Percentiles rank a stretch among this genome's conserved stretches.
phyloP scores from a whole-genome alignment of 2,888 invertebrate genomes.

The Pristionchus fissidentatus region DNA sequence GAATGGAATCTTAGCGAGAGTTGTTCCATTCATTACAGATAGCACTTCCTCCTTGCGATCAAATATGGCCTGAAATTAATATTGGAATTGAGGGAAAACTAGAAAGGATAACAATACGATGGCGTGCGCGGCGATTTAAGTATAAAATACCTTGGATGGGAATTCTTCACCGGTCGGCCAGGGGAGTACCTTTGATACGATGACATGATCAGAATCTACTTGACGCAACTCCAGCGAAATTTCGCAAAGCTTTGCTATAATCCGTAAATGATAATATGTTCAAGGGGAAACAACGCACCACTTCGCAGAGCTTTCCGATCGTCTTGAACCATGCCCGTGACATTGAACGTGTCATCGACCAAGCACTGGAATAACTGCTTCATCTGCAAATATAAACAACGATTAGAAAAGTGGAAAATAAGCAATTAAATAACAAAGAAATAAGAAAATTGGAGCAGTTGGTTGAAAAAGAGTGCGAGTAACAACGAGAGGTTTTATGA shows the following conservation, averaged over 20 bases:
- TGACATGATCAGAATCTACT: constrained; percentile 1
- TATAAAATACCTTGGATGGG: not conserved
- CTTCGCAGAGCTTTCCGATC: not conserved
- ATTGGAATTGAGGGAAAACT: not conserved
- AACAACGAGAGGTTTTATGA: not conserved
- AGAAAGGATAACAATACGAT: no score
- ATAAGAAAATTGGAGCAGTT: not conserved
- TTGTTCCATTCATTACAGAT: constrained; percentile 5
- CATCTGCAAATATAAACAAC: constrained; percentile 9
- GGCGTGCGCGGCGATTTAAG: no score
- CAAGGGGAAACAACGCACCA: not conserved
- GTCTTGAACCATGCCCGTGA: constrained; percentile 8
- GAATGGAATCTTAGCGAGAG: constrained; percentile 42
- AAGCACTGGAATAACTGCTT: constrained; percentile 10
- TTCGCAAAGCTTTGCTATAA: not conserved
- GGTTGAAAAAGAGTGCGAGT: not conserved
- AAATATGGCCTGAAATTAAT: constrained; percentile 19
- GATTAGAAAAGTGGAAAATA: no score
- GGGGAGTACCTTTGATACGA: not conserved
- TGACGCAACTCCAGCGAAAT: constrained; percentile 26
- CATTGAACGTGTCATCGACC: constrained; percentile 10
- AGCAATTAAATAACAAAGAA: constrained; percentile 21
- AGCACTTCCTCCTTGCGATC: constrained; percentile 14
- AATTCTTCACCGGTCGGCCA: constrained; percentile 40
- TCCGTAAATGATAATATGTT: not conserved